These are phyloP conservation scores for Diprion similis DNA, from an alignment of 1,140 invertebrate species.

Conservation along the genomic window DNA sequence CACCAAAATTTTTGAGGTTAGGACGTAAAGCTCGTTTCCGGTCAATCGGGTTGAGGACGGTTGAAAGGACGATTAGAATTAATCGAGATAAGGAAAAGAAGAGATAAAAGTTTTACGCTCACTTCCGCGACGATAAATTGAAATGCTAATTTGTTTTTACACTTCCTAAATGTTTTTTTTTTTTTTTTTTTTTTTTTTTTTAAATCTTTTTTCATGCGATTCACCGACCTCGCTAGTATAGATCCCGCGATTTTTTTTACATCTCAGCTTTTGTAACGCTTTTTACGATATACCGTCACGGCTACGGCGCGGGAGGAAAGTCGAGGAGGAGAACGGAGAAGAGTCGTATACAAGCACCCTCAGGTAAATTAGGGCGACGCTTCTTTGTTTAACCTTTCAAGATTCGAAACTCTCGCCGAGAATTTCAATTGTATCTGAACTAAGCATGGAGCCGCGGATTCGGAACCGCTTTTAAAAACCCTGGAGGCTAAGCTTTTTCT, in stretches of 20 bases:
- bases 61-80: neutral
- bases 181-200: neutral
- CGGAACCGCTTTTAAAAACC: no score
- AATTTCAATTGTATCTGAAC: neutral
- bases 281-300: no score
- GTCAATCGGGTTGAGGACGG: neutral
- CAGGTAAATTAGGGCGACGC: conserved; percentile 4
- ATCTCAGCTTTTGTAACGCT: no score
- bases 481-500: no score
- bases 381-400: neutral
- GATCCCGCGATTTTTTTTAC: no score
- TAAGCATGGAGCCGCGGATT: no score
- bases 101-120: conserved; percentile 47
- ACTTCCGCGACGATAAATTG: conserved; percentile 39
- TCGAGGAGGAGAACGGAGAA: neutral
- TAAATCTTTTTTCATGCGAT: no score
- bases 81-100: conserved; percentile 29
- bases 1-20: neutral
- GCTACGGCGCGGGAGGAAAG: no score
- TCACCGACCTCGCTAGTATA: no score
- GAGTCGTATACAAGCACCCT: neutral
- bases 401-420: neutral
- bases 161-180: neutral
- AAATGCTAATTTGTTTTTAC: conserved; percentile 50
- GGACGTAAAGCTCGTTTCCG: neutral